Percentiles rank a stretch among this genome's conserved stretches.
phyloP scores from a whole-genome alignment of 1,140 invertebrate species.

The Oppia nitens region DNA sequence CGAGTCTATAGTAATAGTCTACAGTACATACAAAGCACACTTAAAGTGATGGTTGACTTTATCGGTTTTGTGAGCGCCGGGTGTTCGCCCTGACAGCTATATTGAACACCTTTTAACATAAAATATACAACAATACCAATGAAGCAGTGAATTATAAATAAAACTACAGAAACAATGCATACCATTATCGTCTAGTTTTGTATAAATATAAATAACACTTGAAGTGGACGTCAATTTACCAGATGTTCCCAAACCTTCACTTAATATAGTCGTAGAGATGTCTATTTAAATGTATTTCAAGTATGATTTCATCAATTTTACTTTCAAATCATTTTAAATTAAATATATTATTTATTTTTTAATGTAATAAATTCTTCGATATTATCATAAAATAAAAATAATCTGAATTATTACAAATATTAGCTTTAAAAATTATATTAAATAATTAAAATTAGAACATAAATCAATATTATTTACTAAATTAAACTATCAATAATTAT shows the following conservation, averaged over 20 bases:
- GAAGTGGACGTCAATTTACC: constrained; percentile 22
- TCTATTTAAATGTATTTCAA: too few species aligned
- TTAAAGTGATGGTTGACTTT: constrained; percentile 60
- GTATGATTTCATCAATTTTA: too few species aligned
- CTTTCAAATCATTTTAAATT: too few species aligned
- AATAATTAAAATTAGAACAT: too few species aligned
- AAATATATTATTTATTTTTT: too few species aligned
- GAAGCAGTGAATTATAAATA: neutral
- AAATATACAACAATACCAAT: neutral
- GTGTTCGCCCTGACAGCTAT: constrained; percentile 75
- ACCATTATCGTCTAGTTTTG: constrained; percentile 64
- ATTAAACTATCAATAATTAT: too few species aligned
- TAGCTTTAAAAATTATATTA: too few species aligned
- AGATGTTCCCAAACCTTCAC: neutral
- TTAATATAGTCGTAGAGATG: neutral
- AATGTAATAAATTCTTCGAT: too few species aligned
- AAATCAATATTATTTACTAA: too few species aligned
- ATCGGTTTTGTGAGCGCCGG: constrained; percentile 54
- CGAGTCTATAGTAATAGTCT: neutral
- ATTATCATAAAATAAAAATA: too few species aligned
- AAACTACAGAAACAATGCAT: neutral
- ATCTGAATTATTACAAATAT: too few species aligned
- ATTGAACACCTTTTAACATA: constrained; percentile 51
- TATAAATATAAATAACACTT: constrained; percentile 47
- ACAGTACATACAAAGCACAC: constrained; percentile 66